Percentiles rank a stretch among this genome's conserved stretches.
Evolutionary conservation across 2,888 invertebrate species (phyloP).

Genomic region (Diarsia rubi): DNA sequence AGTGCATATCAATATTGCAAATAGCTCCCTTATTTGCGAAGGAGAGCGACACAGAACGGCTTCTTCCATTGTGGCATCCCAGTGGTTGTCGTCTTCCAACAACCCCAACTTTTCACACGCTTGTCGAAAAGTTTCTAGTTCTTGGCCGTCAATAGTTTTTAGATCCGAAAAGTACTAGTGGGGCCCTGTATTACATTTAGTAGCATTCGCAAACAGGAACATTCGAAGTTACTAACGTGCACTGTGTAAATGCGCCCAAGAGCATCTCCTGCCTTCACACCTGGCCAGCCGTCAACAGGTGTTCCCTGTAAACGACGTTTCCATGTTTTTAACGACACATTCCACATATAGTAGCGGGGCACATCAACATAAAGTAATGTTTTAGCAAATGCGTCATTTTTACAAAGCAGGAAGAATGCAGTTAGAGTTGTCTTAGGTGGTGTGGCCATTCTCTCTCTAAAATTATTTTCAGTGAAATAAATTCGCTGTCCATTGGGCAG

Average conservation of each 20-base stretch:
- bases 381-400: constrained; percentile 9
- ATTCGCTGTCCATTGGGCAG: constrained; percentile 1
- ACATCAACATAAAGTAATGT: constrained; percentile 5
- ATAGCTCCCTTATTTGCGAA: neutral
- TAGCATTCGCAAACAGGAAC: constrained; percentile 2
- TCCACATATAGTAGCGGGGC: constrained; percentile 2
- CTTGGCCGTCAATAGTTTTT: constrained; percentile 1
- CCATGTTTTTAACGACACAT: neutral
- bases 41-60: neutral
- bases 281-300: constrained; percentile 9
- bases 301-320: constrained; percentile 7
- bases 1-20: neutral
- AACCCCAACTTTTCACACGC: constrained; percentile 4
- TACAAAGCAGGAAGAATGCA: constrained; percentile 6
- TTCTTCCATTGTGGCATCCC: constrained; percentile 2
- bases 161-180: neutral
- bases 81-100: constrained; percentile 2
- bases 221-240: constrained; percentile 1
- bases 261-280: constrained; percentile 12
- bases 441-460: neutral
- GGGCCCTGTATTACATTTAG: constrained; percentile 1
- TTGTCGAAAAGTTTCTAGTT: constrained; percentile 1
- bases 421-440: constrained; percentile 4
- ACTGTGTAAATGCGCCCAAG: constrained; percentile 14
- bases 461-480: neutral